Conservation (phyloP, 2,888 invertebrate genomes). For the Microplitis manilae region DNA sequence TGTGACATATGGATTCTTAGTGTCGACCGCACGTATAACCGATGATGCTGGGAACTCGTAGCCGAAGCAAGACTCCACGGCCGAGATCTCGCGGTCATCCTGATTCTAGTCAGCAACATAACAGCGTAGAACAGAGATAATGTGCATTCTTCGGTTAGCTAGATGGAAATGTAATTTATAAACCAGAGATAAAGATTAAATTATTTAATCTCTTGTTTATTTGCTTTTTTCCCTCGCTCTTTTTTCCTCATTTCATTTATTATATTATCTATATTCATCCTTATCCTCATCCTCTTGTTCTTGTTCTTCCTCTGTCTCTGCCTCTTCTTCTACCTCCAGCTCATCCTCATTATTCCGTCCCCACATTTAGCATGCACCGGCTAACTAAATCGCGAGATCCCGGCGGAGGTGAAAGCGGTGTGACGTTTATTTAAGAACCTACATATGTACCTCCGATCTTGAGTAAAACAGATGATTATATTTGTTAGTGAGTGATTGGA, state of each 20-base stretch:
- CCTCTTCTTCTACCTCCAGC: neutral
- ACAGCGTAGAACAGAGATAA: slow-evolving; percentile 11
- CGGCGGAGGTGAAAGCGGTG: neutral
- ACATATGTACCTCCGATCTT: neutral
- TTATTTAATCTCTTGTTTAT: slow-evolving; percentile 18
- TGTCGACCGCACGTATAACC: slow-evolving; percentile 1
- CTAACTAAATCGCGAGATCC: neutral
- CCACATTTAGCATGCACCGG: neutral
- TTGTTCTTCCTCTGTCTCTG: too few species aligned
- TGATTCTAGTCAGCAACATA: slow-evolving; percentile 13
- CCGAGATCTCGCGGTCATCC: slow-evolving; percentile 30
- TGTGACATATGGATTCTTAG: neutral
- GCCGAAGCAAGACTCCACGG: slow-evolving; percentile 8
- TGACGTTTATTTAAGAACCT: neutral
- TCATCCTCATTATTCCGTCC: neutral
- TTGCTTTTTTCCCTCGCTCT: slow-evolving; percentile 1
- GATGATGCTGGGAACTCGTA: slow-evolving; percentile 2
- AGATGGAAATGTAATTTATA: slow-evolving; percentile 29
- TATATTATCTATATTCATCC: neutral
- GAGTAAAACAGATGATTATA: neutral
- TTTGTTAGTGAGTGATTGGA: slow-evolving; percentile 9
- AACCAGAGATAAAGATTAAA: slow-evolving; percentile 19
- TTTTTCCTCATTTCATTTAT: slow-evolving; percentile 12
- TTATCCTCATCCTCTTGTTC: neutral
- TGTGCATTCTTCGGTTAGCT: slow-evolving; percentile 26